These are phyloP conservation scores for Zaprionus lineosus DNA, from an alignment of 2,888 invertebrate species.

Conservation along the genomic window DNA sequence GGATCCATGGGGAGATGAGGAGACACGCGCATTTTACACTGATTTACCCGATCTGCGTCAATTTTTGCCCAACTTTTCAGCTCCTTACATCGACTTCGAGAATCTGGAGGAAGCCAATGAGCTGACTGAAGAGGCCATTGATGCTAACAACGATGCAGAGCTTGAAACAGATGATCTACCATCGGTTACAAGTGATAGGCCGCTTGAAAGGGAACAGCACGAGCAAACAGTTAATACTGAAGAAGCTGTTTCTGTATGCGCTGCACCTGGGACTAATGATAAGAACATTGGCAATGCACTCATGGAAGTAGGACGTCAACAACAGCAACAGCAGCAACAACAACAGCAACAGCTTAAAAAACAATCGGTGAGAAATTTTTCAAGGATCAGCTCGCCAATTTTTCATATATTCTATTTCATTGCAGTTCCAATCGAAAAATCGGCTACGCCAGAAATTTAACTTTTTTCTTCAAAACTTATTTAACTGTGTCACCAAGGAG, in stretches of 20 bases:
- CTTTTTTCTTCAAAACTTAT: conserved; percentile 92
- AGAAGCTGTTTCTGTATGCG: conserved; percentile 1
- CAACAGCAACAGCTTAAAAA: conserved; percentile 44
- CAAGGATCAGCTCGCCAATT: no score
- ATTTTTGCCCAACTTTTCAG: conserved; percentile 91
- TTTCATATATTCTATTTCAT: no score
- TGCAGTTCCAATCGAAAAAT: conserved; percentile 41
- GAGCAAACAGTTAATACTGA: conserved; percentile 75
- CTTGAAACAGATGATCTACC: conserved; percentile 86
- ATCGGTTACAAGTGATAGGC: conserved; percentile 53
- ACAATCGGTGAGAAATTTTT: background rate
- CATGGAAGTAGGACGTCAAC: background rate
- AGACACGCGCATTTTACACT: conserved; percentile 96
- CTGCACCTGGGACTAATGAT: background rate
- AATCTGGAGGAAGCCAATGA: conserved; percentile 84
- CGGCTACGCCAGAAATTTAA: conserved; percentile 85
- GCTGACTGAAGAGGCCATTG: conserved; percentile 90
- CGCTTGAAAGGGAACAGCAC: conserved; percentile 71
- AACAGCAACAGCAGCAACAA: conserved; percentile 51
- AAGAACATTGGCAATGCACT: conserved; percentile 1
- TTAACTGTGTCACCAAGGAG: conserved; percentile 97
- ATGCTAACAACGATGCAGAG: conserved; percentile 90
- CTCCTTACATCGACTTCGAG: conserved; percentile 84
- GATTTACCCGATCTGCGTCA: conserved; percentile 95
- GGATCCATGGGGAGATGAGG: conserved; percentile 96